phyloP scores from a whole-genome alignment of 1,140 invertebrate species.

The Panulirus ornatus region DNA sequence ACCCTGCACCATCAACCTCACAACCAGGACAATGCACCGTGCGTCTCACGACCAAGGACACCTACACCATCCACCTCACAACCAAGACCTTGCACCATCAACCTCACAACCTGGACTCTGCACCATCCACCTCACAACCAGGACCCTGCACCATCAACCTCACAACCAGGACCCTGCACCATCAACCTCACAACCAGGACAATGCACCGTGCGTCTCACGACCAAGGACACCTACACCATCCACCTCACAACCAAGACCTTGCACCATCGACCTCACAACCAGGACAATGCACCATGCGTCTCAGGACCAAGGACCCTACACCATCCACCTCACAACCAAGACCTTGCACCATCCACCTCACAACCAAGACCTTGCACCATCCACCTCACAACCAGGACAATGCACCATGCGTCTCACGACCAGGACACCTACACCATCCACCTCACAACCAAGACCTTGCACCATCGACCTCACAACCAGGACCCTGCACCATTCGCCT shows the following conservation, averaged over 20 bases:
- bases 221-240: not conserved
- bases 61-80: not conserved
- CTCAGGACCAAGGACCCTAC: too few relatives aligned
- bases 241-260: too few relatives aligned
- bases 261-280: not conserved
- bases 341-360: not conserved
- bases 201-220: not conserved
- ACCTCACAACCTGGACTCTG: not conserved
- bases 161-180: not conserved
- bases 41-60: too few relatives aligned
- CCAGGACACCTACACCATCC: not conserved
- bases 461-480: too few relatives aligned
- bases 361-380: not conserved
- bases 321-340: not conserved
- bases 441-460: not conserved
- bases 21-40: not conserved
- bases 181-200: too few relatives aligned
- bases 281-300: too few relatives aligned
- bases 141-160: not conserved
- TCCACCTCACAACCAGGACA: not conserved
- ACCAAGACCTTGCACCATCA: not conserved
- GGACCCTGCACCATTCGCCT: too few relatives aligned
- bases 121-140: not conserved
- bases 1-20: not conserved
- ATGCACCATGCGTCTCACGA: not conserved